These are phyloP conservation scores for Neuroterus valhalla DNA, from an alignment of 1,140 invertebrate species.

Conservation along the genomic window DNA sequence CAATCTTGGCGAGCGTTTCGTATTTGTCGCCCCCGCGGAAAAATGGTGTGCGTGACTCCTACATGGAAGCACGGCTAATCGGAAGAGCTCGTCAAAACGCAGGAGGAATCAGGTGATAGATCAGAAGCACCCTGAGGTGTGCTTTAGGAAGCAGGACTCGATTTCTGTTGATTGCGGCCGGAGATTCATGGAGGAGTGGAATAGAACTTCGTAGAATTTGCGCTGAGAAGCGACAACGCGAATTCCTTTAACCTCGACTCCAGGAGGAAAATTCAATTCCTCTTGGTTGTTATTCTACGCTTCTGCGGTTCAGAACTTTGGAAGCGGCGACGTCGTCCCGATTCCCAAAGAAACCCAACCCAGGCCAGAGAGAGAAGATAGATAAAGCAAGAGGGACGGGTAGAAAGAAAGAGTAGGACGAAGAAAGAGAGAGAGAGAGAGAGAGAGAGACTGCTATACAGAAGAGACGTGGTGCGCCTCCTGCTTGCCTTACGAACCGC, in stretches of 20 bases:
- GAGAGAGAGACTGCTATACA: conserved; percentile 43
- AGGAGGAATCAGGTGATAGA: conserved; percentile 28
- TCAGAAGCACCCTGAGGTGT: conserved; percentile 24
- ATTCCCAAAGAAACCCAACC: conserved; percentile 35
- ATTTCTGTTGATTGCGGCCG: not conserved
- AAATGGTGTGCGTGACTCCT: conserved; percentile 45
- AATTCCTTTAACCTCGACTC: not conserved
- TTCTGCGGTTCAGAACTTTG: conserved; percentile 7
- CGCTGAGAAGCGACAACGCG: conserved; percentile 16
- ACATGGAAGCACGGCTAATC: conserved; percentile 1
- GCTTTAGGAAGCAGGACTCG: conserved; percentile 9
- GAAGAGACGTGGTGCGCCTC: conserved; percentile 44
- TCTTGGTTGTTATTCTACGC: not conserved
- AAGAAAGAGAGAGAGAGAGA: conserved; percentile 33
- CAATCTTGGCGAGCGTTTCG: not conserved
- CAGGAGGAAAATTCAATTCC: not conserved
- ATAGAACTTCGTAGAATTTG: not conserved
- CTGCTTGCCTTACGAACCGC: conserved; percentile 56
- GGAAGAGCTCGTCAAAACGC: conserved; percentile 1
- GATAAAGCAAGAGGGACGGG: conserved; percentile 38
- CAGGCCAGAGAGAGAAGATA: conserved; percentile 39
- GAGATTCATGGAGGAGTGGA: conserved; percentile 25
- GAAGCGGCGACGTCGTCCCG: conserved; percentile 41
- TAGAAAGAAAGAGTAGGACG: conserved; percentile 33
- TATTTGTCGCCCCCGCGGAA: conserved; percentile 35